phyloP scores from a whole-genome alignment of 1,140 invertebrate genomes.

The Meteorus sp. region DNA sequence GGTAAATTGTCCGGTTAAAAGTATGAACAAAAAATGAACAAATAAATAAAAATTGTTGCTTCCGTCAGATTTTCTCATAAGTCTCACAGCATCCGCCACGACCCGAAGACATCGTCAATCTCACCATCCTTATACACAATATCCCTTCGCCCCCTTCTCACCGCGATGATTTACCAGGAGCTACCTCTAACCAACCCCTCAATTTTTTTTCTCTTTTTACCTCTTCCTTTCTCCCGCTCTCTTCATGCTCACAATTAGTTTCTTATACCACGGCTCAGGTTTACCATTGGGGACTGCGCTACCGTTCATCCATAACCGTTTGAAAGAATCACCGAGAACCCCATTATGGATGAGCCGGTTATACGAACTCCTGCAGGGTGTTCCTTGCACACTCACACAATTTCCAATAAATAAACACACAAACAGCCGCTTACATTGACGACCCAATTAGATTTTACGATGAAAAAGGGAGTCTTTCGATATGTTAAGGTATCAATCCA shows the following conservation, averaged over 20 bases:
- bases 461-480: no score
- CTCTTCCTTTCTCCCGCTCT: no score
- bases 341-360: constrained; percentile 32
- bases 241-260: constrained; percentile 39
- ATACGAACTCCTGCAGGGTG: constrained; percentile 1
- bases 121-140: not conserved
- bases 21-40: no score
- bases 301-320: constrained; percentile 52
- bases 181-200: constrained; percentile 11
- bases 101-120: not conserved
- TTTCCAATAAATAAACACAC: no score
- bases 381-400: not conserved
- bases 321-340: constrained; percentile 26
- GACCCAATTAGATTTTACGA: no score
- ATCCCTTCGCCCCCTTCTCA: not conserved
- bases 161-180: constrained; percentile 28
- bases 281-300: constrained; percentile 31
- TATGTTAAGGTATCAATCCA: no score
- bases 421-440: no score
- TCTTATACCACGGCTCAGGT: constrained; percentile 24
- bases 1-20: not conserved
- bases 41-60: constrained; percentile 5
- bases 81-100: not conserved
- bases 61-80: constrained; percentile 6
- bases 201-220: constrained; percentile 42